phyloP scores from a whole-genome alignment of 2,888 invertebrate species.

The Labia minor region DNA sequence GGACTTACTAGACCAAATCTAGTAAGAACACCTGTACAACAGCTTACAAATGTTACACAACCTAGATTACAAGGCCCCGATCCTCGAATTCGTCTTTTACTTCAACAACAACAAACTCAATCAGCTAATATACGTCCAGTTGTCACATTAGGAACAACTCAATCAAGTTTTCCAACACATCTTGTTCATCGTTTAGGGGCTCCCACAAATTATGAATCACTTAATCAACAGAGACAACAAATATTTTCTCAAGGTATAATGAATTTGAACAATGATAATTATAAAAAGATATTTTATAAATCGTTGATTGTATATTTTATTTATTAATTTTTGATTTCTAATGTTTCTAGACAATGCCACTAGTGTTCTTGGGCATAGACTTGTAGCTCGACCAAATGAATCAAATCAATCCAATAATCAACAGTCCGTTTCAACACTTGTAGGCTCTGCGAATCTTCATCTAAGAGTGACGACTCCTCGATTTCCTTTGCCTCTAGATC shows the following conservation, averaged over 20 bases:
- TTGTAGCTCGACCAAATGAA: neutral
- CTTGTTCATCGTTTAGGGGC: conserved; percentile 20
- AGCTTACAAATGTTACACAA: neutral
- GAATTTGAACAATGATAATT: too few relatives aligned
- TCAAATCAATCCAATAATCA: neutral
- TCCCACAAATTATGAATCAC: conserved; percentile 35
- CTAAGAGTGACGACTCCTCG: neutral
- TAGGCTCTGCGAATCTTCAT: neutral
- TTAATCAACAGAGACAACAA: conserved; percentile 34
- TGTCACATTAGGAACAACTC: neutral
- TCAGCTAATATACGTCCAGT: neutral
- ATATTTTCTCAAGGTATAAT: conserved; percentile 24
- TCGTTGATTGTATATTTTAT: too few relatives aligned
- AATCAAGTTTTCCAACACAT: conserved; percentile 19
- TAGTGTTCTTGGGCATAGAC: neutral
- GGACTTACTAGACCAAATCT: neutral
- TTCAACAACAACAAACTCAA: conserved; percentile 20
- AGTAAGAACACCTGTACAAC: neutral
- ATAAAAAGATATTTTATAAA: too few relatives aligned
- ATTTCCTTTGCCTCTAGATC: neutral
- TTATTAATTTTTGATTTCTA: too few relatives aligned
- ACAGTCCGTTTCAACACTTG: neutral
- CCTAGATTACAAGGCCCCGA: conserved; percentile 21
- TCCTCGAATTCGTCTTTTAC: conserved; percentile 23
- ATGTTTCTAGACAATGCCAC: neutral